Conservation (phyloP, 2,113 vertebrate species). For the Acrocephalus kingi region DNA sequence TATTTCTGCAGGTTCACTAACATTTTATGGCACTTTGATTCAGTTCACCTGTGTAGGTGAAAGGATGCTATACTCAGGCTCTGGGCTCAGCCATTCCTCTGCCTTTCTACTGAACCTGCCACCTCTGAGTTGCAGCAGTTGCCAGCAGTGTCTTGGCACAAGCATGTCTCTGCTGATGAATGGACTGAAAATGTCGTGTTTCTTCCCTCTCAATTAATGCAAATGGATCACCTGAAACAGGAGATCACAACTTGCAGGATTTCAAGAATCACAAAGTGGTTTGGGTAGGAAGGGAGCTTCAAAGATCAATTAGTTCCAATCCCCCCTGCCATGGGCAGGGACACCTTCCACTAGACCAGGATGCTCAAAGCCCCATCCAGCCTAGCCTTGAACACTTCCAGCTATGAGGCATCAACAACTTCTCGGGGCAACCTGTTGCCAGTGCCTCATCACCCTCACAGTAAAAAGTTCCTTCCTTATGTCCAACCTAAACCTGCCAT, state of each 20-base stretch:
- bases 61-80: neutral
- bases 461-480: neutral
- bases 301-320: neutral
- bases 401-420: neutral
- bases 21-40: neutral
- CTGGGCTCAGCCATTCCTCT: neutral
- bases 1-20: neutral
- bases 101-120: neutral
- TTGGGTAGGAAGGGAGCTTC: neutral
- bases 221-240: neutral
- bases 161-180: neutral
- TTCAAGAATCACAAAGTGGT: neutral
- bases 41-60: neutral
- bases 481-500: neutral
- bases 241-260: neutral
- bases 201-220: neutral
- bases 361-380: neutral
- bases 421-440: neutral
- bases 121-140: neutral
- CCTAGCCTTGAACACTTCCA: neutral
- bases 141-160: accelerated
- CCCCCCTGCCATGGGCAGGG: neutral
- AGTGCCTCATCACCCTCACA: neutral
- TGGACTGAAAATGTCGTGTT: neutral
- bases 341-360: neutral